Evolutionary conservation across 2,113 vertebrate genomes (phyloP), one percentile per base, ranked within the genome.

Genomic region (Hippocampus comes): DNA sequence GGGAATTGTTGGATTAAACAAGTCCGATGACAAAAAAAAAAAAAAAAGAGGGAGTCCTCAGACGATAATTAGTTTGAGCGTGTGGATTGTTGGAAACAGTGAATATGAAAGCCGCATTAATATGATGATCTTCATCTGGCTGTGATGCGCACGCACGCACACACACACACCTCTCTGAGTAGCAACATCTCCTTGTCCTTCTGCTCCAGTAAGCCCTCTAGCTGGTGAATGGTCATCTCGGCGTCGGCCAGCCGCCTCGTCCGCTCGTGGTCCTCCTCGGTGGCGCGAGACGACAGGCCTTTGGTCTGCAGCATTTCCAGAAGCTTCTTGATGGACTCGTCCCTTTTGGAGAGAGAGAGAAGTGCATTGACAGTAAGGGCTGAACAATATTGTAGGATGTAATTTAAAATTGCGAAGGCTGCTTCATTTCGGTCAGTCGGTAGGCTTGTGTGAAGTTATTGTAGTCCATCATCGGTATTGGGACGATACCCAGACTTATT

Each of bases 141-240:
- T 5, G 48, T 5, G 48, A 49, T 49, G 48, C 48, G 18, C 6
- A 17, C 15, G 15, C 17, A 49, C 48, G 5, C 17, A 23, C n/a
- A 20, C 20, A 23, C 63, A 65, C 42, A 7, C n/a, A 99, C 97
- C 97, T 99, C 97, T 94, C 96, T 91, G 55, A 99, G 94, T 84
- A 98, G 97, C 74, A 98, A 93, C 90, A 98, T 99, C 87, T 99
- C 97, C 86, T 99, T 99, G 90, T 99, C 97, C 78, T 98, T 99
- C 86, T 99, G 97, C 75, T 99, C 97, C 90, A 99, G 92, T 80
- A 99, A 95, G 75, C 98, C 96, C 91, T 99, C 97, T 85, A 99
- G 93, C 84, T 99, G 97, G 84, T 95, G 96, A 63, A 99, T 94
- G 91, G 99, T 97, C 81, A 97, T 96, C 90, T 99, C 97, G 1